These are phyloP conservation scores for Tubiluchus corallicola DNA, from an alignment of 2,888 invertebrate species.

Conservation along the genomic window DNA sequence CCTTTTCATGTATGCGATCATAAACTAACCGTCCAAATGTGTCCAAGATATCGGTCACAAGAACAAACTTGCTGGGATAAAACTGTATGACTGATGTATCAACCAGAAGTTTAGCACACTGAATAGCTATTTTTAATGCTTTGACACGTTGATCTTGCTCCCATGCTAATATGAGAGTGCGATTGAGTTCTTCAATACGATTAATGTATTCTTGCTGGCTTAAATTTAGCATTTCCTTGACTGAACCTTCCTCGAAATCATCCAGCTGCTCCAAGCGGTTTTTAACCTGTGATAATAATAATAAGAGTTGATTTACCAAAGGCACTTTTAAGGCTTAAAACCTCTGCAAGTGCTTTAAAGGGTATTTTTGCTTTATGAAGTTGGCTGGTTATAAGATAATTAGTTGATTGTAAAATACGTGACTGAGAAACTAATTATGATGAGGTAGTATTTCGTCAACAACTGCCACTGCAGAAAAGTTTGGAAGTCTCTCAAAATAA, in stretches of 20 bases:
- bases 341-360: no score
- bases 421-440: no score
- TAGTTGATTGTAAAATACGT: no score
- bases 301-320: no score
- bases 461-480: no score
- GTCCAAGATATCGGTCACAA: conserved; percentile 86
- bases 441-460: no score
- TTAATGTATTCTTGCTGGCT: conserved; percentile 79
- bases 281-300: conserved; percentile 14
- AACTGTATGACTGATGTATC: conserved; percentile 78
- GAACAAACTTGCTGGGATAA: conserved; percentile 93
- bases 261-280: conserved; percentile 72
- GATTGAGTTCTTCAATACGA: conserved; percentile 73
- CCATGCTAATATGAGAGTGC: conserved; percentile 79
- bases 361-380: no score
- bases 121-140: conserved; percentile 81
- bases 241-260: conserved; percentile 67
- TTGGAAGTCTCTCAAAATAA: no score
- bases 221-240: conserved; percentile 67
- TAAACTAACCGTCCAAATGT: conserved; percentile 49
- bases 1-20: conserved; percentile 22
- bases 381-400: no score
- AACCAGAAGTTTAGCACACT: conserved; percentile 79
- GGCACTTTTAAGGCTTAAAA: no score
- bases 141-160: conserved; percentile 70